Evolutionary conservation across 2,797 vertebrate species (phyloP).

Genomic region (Neosalanx taihuensis): DNA sequence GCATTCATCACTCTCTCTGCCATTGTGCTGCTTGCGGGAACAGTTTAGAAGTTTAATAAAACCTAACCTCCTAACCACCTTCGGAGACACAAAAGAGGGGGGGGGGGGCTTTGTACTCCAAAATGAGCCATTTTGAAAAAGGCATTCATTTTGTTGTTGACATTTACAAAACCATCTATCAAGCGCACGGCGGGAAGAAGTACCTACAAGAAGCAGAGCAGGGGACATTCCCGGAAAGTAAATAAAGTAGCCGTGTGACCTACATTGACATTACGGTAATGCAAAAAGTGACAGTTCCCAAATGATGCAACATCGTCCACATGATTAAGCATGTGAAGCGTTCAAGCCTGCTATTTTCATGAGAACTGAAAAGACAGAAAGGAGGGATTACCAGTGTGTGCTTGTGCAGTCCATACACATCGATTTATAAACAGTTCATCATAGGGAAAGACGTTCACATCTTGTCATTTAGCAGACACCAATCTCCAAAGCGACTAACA

Average conservation of each 20-base stretch:
- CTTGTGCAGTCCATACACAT: no score
- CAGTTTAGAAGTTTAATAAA: conserved; percentile 66
- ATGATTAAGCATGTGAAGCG: no score
- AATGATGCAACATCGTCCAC: no score
- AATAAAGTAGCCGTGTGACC: neutral
- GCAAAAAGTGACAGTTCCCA: no score
- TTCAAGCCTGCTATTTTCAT: no score
- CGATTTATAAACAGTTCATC: no score
- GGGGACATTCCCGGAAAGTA: conserved; percentile 10
- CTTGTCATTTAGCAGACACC: no score
- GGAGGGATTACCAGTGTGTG: no score
- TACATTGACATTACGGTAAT: no score
- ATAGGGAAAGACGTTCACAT: no score
- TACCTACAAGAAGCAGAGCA: conserved; percentile 37
- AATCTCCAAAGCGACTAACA: no score
- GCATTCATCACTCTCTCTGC: conserved; percentile 54
- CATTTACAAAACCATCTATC: conserved; percentile 30
- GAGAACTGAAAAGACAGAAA: no score
- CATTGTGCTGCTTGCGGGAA: conserved; percentile 48
- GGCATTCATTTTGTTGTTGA: conserved; percentile 48
- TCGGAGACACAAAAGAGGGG: conserved; percentile 9
- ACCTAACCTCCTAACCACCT: conserved; percentile 39
- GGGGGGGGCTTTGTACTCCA: conserved; percentile 26
- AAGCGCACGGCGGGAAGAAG: conserved; percentile 19
- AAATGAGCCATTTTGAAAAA: conserved; percentile 39